A percentile compares a stretch with the other conserved stretches of the same genome.
Evolutionary conservation across 2,113 vertebrate species (phyloP).

Genomic region (Rhabdomys dilectus): DNA sequence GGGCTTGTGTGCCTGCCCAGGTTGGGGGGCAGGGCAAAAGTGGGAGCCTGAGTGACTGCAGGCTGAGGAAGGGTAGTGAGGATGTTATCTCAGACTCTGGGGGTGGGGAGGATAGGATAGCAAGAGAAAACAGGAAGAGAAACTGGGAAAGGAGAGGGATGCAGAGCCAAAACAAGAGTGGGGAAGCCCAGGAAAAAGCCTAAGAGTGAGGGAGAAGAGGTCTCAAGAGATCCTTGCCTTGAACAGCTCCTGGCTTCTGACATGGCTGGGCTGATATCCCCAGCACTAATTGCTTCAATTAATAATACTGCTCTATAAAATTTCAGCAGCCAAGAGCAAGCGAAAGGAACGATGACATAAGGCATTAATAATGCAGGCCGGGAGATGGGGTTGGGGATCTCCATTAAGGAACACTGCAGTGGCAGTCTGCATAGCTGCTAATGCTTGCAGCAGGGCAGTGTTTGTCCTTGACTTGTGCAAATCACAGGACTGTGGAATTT

Average conservation of each 20-base stretch:
- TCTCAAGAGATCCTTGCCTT: neutral
- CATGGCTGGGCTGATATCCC: constrained; percentile 50
- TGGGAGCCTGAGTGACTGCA: neutral
- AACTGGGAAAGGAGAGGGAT: too few relatives aligned
- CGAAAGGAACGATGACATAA: constrained; percentile 74
- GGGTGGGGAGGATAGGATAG: neutral
- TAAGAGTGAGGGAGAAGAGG: neutral
- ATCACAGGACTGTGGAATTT: neutral
- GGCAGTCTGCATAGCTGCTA: neutral
- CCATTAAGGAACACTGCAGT: constrained; percentile 54
- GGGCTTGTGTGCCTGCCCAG: neutral
- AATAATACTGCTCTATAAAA: constrained; percentile 79
- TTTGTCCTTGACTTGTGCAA: constrained; percentile 50
- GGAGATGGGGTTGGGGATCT: constrained; percentile 37
- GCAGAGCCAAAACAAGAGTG: neutral
- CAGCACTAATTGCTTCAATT: constrained; percentile 72
- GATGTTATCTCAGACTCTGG: neutral
- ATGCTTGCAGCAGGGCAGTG: neutral
- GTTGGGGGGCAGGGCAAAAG: neutral
- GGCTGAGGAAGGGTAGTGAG: neutral
- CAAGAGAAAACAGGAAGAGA: neutral
- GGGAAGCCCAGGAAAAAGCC: neutral
- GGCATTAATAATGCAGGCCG: constrained; percentile 72
- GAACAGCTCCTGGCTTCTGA: constrained; percentile 23
- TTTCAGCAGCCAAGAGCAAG: constrained; percentile 63